Evolutionary conservation across 2,888 invertebrate genomes (phyloP), one percentile per base, ranked within the genome.

Genomic region (Nymphalis c-album): DNA sequence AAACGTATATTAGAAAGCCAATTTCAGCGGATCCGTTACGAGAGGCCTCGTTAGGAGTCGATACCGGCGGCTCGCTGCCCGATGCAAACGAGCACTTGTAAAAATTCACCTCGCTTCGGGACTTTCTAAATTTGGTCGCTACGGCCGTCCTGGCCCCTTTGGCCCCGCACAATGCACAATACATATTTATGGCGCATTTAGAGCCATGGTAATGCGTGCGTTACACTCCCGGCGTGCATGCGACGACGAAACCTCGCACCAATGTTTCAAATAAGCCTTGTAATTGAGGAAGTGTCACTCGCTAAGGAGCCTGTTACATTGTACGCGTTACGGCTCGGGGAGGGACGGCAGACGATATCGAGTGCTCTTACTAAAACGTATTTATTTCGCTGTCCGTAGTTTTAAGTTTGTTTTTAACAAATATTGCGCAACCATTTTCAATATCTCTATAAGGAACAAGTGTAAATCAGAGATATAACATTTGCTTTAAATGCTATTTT

Each of bases 111-210:
- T 64, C 65, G 65, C 57, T 53, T 47, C 66, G 63, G 70, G 68
- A 69, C 73, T 74, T 73, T 76, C 73, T 76, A 73, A 73, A 76
- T 73, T 73, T 71, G 75, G 71, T 45, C 20, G 31, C 58, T 55
- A 1, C 48, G 48, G 48, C 8, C 20, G 22, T n/a, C 51, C 45
- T 45, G 31, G 59, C 48, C 40, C 48, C 59, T 40, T 65, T 57
- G 68, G 47, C 60, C 40, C 58, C 61, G 47, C 55, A 69, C 68
- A 69, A 71, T 69, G 65, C 73, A 67, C 71, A 62, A 72, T 75
- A 76, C 76, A 76, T 76, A 75, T 74, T 76, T 74, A 75, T 75
- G 63, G 71, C 70, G 61, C 67, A 71, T 67, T 70, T 71, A 61
- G 63, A 60, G 51, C 60, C 57, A 57, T 58, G 51, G 47, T 46